Evolutionary conservation across 2,797 vertebrate genomes (phyloP).

Genomic region (Manis javanica): DNA sequence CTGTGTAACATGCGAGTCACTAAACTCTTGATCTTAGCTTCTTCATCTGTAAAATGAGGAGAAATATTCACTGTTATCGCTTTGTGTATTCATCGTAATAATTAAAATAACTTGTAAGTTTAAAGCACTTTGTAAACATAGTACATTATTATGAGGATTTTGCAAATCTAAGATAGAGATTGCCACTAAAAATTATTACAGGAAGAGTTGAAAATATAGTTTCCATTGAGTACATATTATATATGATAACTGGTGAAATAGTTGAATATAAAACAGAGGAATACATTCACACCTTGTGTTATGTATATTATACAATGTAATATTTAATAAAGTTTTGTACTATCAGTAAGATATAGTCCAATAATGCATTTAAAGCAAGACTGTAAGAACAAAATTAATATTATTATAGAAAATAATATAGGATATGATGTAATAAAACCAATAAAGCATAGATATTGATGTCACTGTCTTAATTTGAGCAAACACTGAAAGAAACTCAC

Average conservation of each 20-base stretch:
- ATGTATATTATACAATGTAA: not conserved
- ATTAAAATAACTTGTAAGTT: not conserved
- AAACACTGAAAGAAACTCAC: not conserved
- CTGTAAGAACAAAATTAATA: not conserved
- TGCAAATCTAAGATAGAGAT: not conserved
- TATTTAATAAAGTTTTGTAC: conserved; percentile 13
- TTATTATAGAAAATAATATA: conserved; percentile 8
- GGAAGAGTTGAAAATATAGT: conserved; percentile 1
- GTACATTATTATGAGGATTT: conserved; percentile 9
- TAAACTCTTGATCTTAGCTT: conserved; percentile 28
- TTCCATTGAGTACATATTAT: not conserved
- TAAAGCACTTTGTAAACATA: not conserved
- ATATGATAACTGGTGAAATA: conserved; percentile 8
- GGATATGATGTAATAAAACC: not conserved
- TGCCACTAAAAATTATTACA: not conserved
- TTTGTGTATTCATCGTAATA: not conserved
- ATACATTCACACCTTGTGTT: not conserved
- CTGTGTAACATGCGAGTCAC: not conserved
- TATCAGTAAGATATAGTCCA: not conserved
- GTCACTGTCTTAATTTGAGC: not conserved
- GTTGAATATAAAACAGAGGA: conserved; percentile 15
- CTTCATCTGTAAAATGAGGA: not conserved
- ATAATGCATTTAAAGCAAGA: not conserved
- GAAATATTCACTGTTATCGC: not conserved
- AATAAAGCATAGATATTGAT: not conserved